Evolutionary conservation across 2,797 vertebrate genomes (phyloP).

Genomic region (Pogonophryne albipinna): DNA sequence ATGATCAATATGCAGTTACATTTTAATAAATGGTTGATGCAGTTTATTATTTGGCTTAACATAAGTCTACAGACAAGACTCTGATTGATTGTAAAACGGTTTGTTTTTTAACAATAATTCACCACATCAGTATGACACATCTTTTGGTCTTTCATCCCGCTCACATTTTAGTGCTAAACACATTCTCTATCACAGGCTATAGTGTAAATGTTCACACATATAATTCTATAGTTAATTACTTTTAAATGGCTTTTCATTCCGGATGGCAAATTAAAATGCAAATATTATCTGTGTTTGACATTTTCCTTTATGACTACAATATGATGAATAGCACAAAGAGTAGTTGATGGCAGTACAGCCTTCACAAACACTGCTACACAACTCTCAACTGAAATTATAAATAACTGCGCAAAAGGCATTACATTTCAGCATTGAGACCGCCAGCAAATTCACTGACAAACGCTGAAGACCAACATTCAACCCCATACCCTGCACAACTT

Average conservation of each 20-base stretch:
- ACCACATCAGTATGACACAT: neutral
- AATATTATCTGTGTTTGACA: conserved; percentile 25
- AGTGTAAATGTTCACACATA: neutral
- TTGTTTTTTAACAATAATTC: neutral
- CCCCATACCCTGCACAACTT: conserved; percentile 81
- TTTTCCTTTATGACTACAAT: conserved; percentile 38
- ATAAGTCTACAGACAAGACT: neutral
- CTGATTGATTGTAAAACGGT: neutral
- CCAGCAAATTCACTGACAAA: conserved; percentile 71
- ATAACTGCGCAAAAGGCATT: conserved; percentile 25
- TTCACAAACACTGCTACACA: conserved; percentile 36
- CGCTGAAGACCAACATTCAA: conserved; percentile 72
- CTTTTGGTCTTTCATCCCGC: neutral
- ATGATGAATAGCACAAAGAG: conserved; percentile 8
- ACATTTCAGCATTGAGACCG: conserved; percentile 55
- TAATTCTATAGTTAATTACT: neutral
- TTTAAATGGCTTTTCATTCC: conserved; percentile 17
- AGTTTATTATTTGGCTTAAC: neutral
- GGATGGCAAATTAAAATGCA: conserved; percentile 22
- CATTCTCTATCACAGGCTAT: neutral
- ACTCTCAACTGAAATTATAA: conserved; percentile 45
- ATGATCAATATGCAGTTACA: neutral
- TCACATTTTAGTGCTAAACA: neutral
- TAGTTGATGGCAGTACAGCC: conserved; percentile 28
- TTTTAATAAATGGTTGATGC: neutral